phyloP scores from a whole-genome alignment of 2,113 vertebrate species.

The Jacana jacana region DNA sequence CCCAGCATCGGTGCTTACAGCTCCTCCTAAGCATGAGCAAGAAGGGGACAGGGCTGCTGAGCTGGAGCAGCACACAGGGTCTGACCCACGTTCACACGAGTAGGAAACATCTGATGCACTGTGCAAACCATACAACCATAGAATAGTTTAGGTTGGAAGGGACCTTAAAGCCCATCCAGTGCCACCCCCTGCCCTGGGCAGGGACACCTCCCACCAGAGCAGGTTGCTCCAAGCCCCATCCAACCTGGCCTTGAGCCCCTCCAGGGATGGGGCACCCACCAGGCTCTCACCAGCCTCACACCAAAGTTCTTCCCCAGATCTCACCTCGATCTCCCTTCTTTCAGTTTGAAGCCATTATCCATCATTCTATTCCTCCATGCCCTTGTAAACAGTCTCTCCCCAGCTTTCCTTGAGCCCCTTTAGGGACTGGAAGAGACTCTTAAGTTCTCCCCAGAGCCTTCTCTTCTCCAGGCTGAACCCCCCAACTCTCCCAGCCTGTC shows the following conservation, averaged over 20 bases:
- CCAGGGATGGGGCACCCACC: not conserved
- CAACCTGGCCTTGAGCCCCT: not conserved
- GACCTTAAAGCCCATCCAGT: no score
- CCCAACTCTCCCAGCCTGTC: not conserved
- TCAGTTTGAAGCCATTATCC: not conserved
- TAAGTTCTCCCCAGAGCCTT: not conserved
- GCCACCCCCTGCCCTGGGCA: no score
- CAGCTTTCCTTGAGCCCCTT: not conserved
- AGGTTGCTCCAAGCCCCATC: not conserved
- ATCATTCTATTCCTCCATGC: not conserved
- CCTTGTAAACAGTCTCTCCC: not conserved
- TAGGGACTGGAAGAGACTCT: not conserved
- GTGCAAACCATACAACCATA: not conserved
- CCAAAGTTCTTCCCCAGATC: not conserved
- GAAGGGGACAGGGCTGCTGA: not conserved
- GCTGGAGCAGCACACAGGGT: accelerated
- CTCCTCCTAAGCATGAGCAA: accelerated
- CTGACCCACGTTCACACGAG: accelerated
- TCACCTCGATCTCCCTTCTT: not conserved
- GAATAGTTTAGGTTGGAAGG: no score
- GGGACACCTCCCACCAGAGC: not conserved
- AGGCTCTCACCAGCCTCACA: not conserved
- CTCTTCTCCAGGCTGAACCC: not conserved
- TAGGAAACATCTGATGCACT: not conserved
- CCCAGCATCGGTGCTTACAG: accelerated